phyloP scores from a whole-genome alignment of 1,140 invertebrate species.

The Colletes latitarsis region DNA sequence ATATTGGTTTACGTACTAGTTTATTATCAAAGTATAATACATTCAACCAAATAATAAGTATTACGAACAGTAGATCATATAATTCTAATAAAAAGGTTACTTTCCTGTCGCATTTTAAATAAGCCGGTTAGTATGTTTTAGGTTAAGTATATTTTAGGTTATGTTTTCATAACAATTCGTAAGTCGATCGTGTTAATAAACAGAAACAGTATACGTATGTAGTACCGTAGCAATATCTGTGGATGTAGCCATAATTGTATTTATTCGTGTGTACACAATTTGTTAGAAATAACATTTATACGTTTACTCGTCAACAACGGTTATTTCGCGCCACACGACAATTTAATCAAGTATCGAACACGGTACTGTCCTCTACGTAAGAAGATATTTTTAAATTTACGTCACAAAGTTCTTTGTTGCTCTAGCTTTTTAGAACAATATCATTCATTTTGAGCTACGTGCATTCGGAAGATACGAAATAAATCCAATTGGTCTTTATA shows the following conservation, averaged over 20 bases:
- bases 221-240: conserved; percentile 72
- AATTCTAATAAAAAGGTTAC: not conserved
- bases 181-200: conserved; percentile 1
- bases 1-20: conserved; percentile 5
- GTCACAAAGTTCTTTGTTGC: too few relatives aligned
- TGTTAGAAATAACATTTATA: conserved; percentile 48
- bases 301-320: not conserved
- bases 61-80: not conserved
- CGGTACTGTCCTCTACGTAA: too few relatives aligned
- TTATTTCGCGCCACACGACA: not conserved
- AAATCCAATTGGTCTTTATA: not conserved
- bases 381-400: conserved; percentile 1
- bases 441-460: not conserved
- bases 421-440: too few relatives aligned
- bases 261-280: conserved; percentile 19
- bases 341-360: not conserved
- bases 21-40: conserved; percentile 24
- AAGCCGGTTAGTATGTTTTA: not conserved
- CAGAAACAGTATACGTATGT: conserved; percentile 27
- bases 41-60: not conserved
- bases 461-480: not conserved
- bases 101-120: not conserved
- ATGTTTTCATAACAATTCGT: not conserved
- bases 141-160: conserved; percentile 12
- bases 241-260: conserved; percentile 67